Percentiles rank a stretch among this genome's conserved stretches.
These are phyloP conservation scores for Anastrepha ludens DNA, from an alignment of 1,140 invertebrate species.

Conservation along the genomic window DNA sequence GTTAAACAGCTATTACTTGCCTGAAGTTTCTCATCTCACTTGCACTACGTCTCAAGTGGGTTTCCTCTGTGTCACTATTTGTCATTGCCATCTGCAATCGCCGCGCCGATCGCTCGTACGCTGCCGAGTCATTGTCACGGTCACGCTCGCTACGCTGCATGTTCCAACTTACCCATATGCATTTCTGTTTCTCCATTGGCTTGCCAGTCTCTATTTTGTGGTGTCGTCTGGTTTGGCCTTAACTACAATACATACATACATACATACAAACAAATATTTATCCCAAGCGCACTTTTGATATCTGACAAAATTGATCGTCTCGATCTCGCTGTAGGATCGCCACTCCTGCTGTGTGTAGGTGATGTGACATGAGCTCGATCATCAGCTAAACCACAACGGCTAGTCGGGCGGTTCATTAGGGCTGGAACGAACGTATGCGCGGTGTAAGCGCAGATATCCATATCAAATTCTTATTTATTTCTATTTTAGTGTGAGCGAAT, in stretches of 20 bases:
- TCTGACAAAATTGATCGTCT: conserved; percentile 24
- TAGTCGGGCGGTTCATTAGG: neutral
- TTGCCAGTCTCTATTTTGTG: neutral
- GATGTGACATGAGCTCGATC: conserved; percentile 32
- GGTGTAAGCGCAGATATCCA: neutral
- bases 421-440: neutral
- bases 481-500: neutral
- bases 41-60: neutral
- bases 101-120: neutral
- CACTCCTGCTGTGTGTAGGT: conserved; percentile 30
- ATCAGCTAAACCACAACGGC: conserved; percentile 23
- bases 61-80: conserved; percentile 3
- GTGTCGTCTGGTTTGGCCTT: conserved; percentile 11
- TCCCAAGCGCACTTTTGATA: neutral
- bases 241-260: neutral
- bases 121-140: conserved; percentile 39
- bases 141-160: neutral
- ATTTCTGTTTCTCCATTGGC: neutral
- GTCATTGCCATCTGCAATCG: neutral
- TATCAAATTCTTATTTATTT: neutral
- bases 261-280: neutral
- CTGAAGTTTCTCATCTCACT: neutral
- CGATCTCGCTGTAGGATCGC: conserved; percentile 13
- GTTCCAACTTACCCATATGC: too few species aligned
- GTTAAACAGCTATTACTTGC: conserved; percentile 12